Base-by-base conservation (phyloP, 2,888 invertebrate genomes). In the Alentia gelatinosa region DNA sequence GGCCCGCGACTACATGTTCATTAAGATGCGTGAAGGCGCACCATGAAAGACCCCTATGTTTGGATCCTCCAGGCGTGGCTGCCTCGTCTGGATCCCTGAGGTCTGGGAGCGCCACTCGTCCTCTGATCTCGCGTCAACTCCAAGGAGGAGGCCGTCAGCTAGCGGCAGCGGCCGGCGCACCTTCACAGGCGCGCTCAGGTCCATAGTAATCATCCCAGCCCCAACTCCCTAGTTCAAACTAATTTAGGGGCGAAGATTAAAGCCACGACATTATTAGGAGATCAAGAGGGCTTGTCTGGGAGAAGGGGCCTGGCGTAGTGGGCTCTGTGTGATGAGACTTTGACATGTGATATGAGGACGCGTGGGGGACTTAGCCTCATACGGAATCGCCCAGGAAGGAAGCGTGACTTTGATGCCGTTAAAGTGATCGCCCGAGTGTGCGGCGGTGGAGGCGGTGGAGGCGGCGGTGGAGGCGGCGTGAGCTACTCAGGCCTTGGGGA, bases 331-430 rank as follows among this genome's bases (percentile, higher is more conserved):
- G 83, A 83, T 83, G 83, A 30, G 40, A 39, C 39, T 83, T 30
- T 40, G 83, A 83, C 83, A 83, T 83, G 37, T 35, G 83, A 83
- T 83, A 83, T 83, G 35, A 83, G 83, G 83, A 83, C 83, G 40
- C 37, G 83, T 35, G 83, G 83, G 75, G 37, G 83, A 83, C 83
- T 37, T 40, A 40, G 83, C 39, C 39, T 83, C 83, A 15, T 83
- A 83, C n/a, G 83, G 83, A 30, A 83, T 4, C 68, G 33, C n/a
- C 37, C 56, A 83, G 83, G 83, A 83, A 40, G 83, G 83, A 83
- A 40, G 83, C 83, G 83, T 83, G 83, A 83, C 83, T 83, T 83
- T 83, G 83, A 83, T 40, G 83, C 83, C n/a, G 83, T 83, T 40
- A 83, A 40, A 83, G 68, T 68, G 68, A 68, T 68, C 68, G 83